Percentiles rank a stretch among this genome's conserved stretches.
Conservation (phyloP, 1,140 invertebrate species). For the Thrips palmi region DNA sequence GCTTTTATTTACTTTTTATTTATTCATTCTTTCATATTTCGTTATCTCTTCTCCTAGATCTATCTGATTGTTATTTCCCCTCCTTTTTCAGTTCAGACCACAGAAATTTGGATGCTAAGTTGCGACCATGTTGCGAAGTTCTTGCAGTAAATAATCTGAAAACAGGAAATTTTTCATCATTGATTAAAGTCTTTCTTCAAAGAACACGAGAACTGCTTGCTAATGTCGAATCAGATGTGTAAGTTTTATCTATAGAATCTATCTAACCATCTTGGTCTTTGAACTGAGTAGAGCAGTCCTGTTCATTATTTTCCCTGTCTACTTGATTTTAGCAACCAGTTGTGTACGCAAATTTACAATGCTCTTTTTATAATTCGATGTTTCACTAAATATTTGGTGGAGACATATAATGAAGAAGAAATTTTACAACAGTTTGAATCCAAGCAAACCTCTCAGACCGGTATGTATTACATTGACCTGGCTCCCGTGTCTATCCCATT, state of each 20-base stretch:
- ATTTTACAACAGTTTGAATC: constrained; percentile 53
- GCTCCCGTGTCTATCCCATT: neutral
- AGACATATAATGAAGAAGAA: constrained; percentile 54
- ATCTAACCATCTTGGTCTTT: neutral
- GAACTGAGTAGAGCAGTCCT: neutral
- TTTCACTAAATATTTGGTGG: constrained; percentile 76
- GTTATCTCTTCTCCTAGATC: too few relatives aligned
- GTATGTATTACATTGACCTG: constrained; percentile 14
- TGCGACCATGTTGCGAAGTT: constrained; percentile 51
- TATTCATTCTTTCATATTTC: too few relatives aligned
- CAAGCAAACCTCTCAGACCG: constrained; percentile 20
- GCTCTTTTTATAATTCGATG: constrained; percentile 78
- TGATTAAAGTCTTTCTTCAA: constrained; percentile 67
- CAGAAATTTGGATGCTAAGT: constrained; percentile 56
- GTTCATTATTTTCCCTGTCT: neutral
- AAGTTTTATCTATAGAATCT: constrained; percentile 7
- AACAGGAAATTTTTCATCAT: constrained; percentile 71
- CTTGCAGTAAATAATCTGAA: constrained; percentile 58
- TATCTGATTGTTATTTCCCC: constrained; percentile 6
- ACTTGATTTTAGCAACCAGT: constrained; percentile 50
- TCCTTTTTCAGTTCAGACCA: constrained; percentile 47
- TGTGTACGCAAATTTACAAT: constrained; percentile 90
- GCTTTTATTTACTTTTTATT: too few relatives aligned
- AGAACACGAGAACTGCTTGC: constrained; percentile 57
- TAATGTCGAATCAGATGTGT: constrained; percentile 1